Conservation (phyloP, 1,140 invertebrate genomes). For the Brachionus plicatilis region DNA sequence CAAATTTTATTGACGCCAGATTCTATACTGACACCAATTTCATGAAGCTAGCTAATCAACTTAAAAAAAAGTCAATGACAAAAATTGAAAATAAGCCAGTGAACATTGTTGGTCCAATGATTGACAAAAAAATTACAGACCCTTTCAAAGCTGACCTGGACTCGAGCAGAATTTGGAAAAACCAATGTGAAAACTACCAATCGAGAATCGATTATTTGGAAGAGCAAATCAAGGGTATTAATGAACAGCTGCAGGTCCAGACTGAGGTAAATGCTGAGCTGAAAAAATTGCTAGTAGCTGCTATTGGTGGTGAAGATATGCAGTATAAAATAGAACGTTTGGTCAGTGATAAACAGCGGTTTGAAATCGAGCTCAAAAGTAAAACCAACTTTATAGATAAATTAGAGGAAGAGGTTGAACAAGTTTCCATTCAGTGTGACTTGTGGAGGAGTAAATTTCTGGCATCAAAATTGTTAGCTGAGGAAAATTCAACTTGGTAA, state of each 20-base stretch:
- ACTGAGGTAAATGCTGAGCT: slow-evolving; percentile 73
- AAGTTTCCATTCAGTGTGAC: slow-evolving; percentile 82
- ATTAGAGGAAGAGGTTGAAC: slow-evolving; percentile 85
- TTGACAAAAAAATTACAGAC: neutral
- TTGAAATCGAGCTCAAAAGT: slow-evolving; percentile 74
- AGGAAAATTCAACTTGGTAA: slow-evolving; percentile 19
- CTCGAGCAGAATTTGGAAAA: slow-evolving; percentile 1
- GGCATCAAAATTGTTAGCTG: slow-evolving; percentile 67
- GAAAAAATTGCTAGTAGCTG: slow-evolving; percentile 83
- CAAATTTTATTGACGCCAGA: slow-evolving; percentile 13
- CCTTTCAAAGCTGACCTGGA: neutral
- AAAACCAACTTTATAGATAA: slow-evolving; percentile 72
- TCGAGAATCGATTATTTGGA: slow-evolving; percentile 6
- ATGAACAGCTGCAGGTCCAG: slow-evolving; percentile 26
- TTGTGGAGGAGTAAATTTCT: slow-evolving; percentile 91
- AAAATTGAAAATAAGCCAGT: neutral
- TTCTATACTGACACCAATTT: slow-evolving; percentile 11
- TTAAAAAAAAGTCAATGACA: neutral
- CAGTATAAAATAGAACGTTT: slow-evolving; percentile 77
- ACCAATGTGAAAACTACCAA: neutral
- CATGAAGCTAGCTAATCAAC: neutral
- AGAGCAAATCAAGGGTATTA: slow-evolving; percentile 25
- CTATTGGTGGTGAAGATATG: slow-evolving; percentile 81
- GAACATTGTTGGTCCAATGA: slow-evolving; percentile 13
- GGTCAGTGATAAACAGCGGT: slow-evolving; percentile 76